Conservation (phyloP, 2,113 vertebrate genomes). For the Leiothrix lutea region DNA sequence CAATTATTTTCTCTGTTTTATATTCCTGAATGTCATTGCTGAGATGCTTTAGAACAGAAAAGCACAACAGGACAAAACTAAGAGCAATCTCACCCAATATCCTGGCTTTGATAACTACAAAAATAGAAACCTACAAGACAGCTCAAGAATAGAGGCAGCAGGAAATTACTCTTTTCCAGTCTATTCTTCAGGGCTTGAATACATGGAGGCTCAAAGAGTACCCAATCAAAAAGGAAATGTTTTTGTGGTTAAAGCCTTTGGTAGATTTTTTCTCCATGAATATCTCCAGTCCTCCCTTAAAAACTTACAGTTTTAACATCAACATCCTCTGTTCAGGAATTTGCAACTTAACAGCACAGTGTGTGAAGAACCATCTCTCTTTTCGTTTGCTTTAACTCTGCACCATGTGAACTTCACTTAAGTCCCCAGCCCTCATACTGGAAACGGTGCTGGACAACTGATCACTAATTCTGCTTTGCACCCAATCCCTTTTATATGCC, state of each 20-base stretch:
- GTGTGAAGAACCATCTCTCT: background rate
- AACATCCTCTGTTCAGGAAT: background rate
- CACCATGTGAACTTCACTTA: background rate
- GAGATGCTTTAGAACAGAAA: background rate
- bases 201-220: background rate
- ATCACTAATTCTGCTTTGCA: background rate
- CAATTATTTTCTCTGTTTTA: background rate
- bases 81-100: background rate
- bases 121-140: background rate
- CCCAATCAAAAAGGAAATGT: background rate
- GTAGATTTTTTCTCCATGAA: background rate
- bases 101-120: background rate
- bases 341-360: background rate
- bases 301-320: background rate
- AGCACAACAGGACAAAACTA: background rate
- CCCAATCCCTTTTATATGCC: background rate
- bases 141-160: background rate
- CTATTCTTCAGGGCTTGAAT: background rate
- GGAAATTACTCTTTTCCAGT: background rate
- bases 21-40: background rate
- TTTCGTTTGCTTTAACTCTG: background rate
- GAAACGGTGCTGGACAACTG: background rate
- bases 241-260: background rate
- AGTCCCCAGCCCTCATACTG: background rate
- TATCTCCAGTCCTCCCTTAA: background rate